A percentile compares a stretch with the other conserved stretches of the same genome.
Conservation (phyloP, 2,113 vertebrate genomes). For the Microtus pennsylvanicus region DNA sequence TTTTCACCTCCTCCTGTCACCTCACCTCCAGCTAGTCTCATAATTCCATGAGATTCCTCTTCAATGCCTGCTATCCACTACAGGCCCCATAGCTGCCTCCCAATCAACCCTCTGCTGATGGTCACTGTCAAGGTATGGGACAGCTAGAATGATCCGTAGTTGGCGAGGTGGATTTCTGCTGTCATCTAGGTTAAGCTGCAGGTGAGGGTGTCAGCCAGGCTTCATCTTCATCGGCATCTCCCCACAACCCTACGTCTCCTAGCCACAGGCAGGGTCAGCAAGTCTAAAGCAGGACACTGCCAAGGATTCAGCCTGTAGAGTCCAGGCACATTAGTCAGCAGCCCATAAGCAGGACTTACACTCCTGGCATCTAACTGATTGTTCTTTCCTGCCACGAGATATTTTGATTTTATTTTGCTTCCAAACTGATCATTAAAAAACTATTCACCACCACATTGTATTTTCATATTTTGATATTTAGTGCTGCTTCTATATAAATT, state of each 20-base stretch:
- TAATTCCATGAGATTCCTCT: rapidly evolving
- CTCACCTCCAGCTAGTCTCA: background rate
- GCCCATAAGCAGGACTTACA: rapidly evolving
- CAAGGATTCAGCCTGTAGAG: rapidly evolving
- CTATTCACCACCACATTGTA: background rate
- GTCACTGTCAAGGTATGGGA: background rate
- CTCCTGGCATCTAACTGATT: background rate
- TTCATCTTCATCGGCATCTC: background rate
- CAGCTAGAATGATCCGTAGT: rapidly evolving
- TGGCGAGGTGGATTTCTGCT: rapidly evolving
- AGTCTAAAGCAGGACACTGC: background rate
- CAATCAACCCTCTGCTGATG: rapidly evolving
- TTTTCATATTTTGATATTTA: background rate
- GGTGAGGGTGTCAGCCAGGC: no score
- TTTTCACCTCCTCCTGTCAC: background rate
- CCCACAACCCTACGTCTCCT: no score
- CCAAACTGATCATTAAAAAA: background rate
- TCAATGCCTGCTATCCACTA: rapidly evolving
- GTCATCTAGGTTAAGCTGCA: no score
- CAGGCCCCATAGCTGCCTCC: rapidly evolving
- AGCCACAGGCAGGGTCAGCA: background rate
- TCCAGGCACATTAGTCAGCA: rapidly evolving
- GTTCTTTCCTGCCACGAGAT: rapidly evolving
- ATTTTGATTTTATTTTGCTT: background rate
- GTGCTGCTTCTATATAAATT: background rate